These are phyloP conservation scores for Lochmaea crataegi DNA, from an alignment of 2,888 invertebrate species.

Conservation along the genomic window DNA sequence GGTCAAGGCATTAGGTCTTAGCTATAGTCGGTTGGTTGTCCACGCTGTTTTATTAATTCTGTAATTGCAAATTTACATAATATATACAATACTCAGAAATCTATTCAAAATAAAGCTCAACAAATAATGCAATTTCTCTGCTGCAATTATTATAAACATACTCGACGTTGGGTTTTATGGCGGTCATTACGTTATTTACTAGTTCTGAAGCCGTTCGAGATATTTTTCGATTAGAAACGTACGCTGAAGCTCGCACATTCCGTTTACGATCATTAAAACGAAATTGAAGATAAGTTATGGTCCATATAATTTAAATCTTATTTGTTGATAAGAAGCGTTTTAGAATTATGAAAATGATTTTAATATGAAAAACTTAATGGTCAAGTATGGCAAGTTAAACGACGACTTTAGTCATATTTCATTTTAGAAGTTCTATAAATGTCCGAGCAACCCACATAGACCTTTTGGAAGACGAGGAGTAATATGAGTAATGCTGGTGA, in stretches of 20 bases:
- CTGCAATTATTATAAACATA: background rate
- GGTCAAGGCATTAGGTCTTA: too few relatives aligned
- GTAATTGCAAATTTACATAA: too few relatives aligned
- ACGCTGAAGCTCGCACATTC: conserved; percentile 18
- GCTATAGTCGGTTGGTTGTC: too few relatives aligned
- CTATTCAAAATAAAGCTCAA: too few relatives aligned
- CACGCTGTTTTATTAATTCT: too few relatives aligned
- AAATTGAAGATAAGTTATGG: conserved; percentile 38
- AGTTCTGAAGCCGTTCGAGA: conserved; percentile 2
- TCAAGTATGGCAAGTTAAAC: conserved; percentile 31
- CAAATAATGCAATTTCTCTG: background rate
- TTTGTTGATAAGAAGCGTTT: conserved; percentile 43
- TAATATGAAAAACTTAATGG: conserved; percentile 44
- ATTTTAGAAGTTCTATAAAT: conserved; percentile 38
- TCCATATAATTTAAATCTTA: conserved; percentile 38
- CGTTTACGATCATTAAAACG: conserved; percentile 28
- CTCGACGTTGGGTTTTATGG: conserved; percentile 13
- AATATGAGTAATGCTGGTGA: conserved; percentile 20
- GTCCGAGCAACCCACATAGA: conserved; percentile 29
- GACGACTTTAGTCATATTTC: conserved; percentile 39
- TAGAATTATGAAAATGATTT: conserved; percentile 43
- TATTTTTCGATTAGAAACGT: conserved; percentile 14
- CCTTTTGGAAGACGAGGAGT: conserved; percentile 22
- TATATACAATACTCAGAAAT: too few relatives aligned
- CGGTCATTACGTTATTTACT: conserved; percentile 21